Evolutionary conservation across 2,797 vertebrate species (phyloP).

Genomic region (Glossophaga mutica): DNA sequence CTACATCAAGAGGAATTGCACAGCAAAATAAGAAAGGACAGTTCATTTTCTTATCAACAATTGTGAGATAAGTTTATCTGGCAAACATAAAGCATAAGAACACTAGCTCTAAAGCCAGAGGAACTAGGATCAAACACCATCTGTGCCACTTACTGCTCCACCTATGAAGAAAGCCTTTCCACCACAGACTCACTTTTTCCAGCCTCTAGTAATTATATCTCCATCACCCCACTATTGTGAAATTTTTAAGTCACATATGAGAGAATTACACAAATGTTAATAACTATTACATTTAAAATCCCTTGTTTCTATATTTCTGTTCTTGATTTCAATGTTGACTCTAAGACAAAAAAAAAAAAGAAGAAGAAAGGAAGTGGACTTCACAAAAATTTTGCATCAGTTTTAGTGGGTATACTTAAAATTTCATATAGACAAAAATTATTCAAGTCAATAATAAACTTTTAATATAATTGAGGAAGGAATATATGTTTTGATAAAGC

Average conservation of each 20-base stretch:
- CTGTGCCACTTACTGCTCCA: neutral
- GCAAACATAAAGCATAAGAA: neutral
- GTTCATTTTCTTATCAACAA: neutral
- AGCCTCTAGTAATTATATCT: neutral
- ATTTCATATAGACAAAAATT: neutral
- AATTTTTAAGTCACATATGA: neutral
- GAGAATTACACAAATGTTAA: neutral
- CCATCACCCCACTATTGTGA: neutral
- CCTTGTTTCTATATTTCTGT: neutral
- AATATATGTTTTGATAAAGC: neutral
- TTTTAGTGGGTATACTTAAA: neutral
- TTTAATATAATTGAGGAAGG: neutral
- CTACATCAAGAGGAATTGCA: neutral
- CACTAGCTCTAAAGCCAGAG: neutral
- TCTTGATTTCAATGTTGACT: neutral
- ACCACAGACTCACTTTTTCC: neutral
- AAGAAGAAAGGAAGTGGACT: neutral
- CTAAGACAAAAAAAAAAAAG: neutral
- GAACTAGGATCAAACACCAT: neutral
- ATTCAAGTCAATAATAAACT: neutral
- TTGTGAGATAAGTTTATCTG: neutral
- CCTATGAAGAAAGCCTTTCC: neutral
- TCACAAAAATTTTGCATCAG: neutral
- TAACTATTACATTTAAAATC: neutral
- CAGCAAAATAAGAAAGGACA: neutral